Percentiles rank a stretch among this genome's conserved stretches.
Evolutionary conservation across 2,113 vertebrate genomes (phyloP).

Genomic region (Etheostoma cragini): DNA sequence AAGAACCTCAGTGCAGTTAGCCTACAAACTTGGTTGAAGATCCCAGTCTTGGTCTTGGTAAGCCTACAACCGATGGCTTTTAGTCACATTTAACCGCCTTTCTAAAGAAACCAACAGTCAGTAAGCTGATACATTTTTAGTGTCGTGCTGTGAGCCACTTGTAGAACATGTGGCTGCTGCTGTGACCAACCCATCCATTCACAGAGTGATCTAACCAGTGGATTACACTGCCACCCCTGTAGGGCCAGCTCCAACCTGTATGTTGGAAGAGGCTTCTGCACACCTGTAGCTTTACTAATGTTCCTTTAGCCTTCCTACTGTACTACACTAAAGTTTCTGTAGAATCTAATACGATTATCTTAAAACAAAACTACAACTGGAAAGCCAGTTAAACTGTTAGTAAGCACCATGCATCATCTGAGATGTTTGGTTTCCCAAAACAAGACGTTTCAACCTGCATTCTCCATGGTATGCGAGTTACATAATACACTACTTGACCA

Average conservation of each 20-base stretch:
- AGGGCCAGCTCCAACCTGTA: slow-evolving; percentile 23
- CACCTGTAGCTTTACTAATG: neutral
- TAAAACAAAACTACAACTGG: neutral
- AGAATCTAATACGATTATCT: neutral
- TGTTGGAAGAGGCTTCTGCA: slow-evolving; percentile 4
- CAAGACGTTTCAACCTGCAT: neutral
- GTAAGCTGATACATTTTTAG: slow-evolving; percentile 43
- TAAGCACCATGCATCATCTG: neutral
- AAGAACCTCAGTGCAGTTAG: slow-evolving; percentile 24
- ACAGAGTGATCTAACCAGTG: slow-evolving; percentile 54
- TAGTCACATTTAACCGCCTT: neutral
- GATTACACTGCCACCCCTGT: slow-evolving; percentile 50
- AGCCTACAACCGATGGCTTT: slow-evolving; percentile 1
- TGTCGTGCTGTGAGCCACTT: slow-evolving; percentile 55
- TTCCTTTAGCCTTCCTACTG: slow-evolving; percentile 2
- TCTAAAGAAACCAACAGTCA: slow-evolving; percentile 34
- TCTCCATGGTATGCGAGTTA: slow-evolving; percentile 15
- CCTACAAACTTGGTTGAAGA: slow-evolving; percentile 1
- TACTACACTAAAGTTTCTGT: neutral
- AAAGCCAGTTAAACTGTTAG: neutral
- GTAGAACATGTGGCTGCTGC: slow-evolving; percentile 58
- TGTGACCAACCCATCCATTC: slow-evolving; percentile 63
- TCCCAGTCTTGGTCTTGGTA: slow-evolving; percentile 16
- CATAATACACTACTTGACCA: slow-evolving; percentile 37
- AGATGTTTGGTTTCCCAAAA: neutral